These are phyloP conservation scores for Archips xylosteana DNA, from an alignment of 2,888 invertebrate species.

Conservation along the genomic window DNA sequence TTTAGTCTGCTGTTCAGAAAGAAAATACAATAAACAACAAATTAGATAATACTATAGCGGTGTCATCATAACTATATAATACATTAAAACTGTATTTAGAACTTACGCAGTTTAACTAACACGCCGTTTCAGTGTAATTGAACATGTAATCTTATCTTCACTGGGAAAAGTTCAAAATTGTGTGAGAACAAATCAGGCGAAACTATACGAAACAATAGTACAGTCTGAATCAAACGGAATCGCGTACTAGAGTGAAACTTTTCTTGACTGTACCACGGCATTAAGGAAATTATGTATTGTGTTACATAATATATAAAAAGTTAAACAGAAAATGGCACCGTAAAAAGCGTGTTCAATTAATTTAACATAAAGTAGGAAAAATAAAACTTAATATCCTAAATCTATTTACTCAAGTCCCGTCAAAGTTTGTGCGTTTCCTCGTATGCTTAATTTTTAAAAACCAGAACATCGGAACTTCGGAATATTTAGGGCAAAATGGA, in stretches of 20 bases:
- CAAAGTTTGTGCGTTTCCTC: not conserved
- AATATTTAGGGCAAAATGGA: not conserved
- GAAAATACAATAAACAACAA: not conserved
- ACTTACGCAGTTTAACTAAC: not conserved
- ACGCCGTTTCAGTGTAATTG: not conserved
- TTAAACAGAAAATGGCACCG: not conserved
- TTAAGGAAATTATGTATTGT: not conserved
- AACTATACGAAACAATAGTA: too few relatives aligned
- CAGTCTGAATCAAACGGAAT: too few relatives aligned
- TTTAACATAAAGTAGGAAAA: not conserved
- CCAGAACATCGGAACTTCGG: not conserved
- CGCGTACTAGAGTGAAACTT: too few relatives aligned
- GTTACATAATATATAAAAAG: not conserved
- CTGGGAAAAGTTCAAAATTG: too few relatives aligned
- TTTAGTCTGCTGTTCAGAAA: not conserved
- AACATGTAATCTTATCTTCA: not conserved
- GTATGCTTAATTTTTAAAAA: not conserved
- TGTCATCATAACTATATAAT: not conserved
- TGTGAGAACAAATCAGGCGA: too few relatives aligned
- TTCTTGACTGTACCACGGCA: not conserved
- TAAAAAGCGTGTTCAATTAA: not conserved
- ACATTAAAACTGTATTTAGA: not conserved
- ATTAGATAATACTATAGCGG: conserved; percentile 11
- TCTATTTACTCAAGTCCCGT: not conserved
- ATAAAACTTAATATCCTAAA: not conserved